Conservation (phyloP, 2,797 vertebrate genomes). For the Pangasius mekongensis region DNA sequence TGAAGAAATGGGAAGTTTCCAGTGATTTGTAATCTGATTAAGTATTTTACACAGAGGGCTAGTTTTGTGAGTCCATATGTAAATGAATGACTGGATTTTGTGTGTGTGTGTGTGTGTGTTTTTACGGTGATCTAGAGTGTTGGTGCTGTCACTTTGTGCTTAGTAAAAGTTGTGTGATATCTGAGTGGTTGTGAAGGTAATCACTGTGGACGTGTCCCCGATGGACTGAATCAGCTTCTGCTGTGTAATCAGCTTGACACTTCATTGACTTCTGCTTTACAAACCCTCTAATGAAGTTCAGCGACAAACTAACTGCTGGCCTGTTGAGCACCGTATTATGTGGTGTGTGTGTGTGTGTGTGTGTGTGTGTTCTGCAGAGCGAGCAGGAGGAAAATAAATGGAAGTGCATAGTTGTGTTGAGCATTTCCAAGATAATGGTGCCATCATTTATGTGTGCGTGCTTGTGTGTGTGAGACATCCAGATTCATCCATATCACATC, state of each 20-base stretch:
- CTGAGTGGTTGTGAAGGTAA: not conserved
- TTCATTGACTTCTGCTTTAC: slow-evolving; percentile 1
- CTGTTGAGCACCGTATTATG: not conserved
- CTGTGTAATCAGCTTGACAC: not conserved
- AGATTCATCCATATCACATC: not conserved
- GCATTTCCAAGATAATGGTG: not conserved
- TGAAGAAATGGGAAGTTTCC: not conserved
- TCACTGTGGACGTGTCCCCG: not conserved
- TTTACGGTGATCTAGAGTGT: not conserved
- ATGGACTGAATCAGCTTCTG: slow-evolving; percentile 12
- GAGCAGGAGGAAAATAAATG: not conserved
- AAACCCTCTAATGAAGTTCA: slow-evolving; percentile 27
- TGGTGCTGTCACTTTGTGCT: not conserved
- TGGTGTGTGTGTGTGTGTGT: not conserved
- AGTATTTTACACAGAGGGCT: not conserved
- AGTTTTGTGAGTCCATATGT: not conserved
- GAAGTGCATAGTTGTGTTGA: not conserved
- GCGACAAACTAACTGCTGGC: not conserved
- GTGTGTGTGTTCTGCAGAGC: not conserved
- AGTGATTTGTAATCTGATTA: not conserved
- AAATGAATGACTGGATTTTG: not conserved
- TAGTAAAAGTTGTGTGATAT: not conserved
- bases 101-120: not conserved
- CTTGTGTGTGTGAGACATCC: not conserved
- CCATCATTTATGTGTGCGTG: not conserved